Base-by-base conservation (phyloP, 64 coral and sea anemone species). In the Stichodactyla mertensii region DNA sequence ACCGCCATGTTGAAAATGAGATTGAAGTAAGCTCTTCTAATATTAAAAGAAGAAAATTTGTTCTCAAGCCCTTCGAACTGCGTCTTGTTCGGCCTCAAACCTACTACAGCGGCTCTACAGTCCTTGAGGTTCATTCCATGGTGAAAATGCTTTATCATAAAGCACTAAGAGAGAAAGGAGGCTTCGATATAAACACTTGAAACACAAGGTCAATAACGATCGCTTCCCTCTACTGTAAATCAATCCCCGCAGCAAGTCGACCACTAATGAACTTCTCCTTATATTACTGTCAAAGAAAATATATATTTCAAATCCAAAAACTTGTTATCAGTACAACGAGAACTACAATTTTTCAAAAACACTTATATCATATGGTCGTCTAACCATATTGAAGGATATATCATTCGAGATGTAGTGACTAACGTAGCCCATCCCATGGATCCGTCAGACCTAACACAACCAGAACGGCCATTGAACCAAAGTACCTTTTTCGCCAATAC, bases 391-490 rank as follows among this genome's bases (percentile, higher is more conserved):
- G 62, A n/a, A 66, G 5, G 19, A 66, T 45, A 45, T 45, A 45
- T 66, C 19, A 66, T 66, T 66, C 62, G 19, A 4, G 19, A 66
- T 66, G 19, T 6, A 9, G 19, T 66, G 62, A 22, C 1, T 64
- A 15, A 18, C 5, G 61, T 64, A 18, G 15, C 7, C 19, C 22
- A 22, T 18, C 62, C 62, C 62, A 66, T 45, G 36, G 36, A 64
- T 79, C 77, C 31, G 77, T 79, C 77, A 51, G 77, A 79, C 77
- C 77, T 7, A 45, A 77, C 71, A 77, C 71, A 64, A 64, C 22
- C 18, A 77, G 71, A 45, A 79, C 77, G 77, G 15, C 77, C 77
- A 79, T 79, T 26, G 77, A 79, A 77, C 71, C 77, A 66, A 66
- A n/a, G 23, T 66, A 7, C 62, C 22, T 20, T 66, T n/a, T 22